phyloP scores from a whole-genome alignment of 2,797 vertebrate species.

The Schizopygopsis malacanthus region DNA sequence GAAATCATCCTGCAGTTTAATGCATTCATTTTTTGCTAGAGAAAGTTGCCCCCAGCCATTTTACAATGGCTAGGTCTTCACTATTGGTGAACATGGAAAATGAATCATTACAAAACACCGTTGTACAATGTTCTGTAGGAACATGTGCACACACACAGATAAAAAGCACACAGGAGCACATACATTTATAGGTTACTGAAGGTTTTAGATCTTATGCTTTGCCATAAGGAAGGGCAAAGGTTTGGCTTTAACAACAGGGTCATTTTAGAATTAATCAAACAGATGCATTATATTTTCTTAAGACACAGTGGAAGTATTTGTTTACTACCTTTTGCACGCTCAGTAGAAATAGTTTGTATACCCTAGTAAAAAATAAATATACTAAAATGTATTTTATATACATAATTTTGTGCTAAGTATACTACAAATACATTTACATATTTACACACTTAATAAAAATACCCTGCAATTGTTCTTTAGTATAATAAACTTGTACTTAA shows the following conservation, averaged over 20 bases:
- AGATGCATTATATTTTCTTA: not conserved
- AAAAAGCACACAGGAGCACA: constrained; percentile 27
- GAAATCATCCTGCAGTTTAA: constrained; percentile 79
- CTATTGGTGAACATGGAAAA: constrained; percentile 63
- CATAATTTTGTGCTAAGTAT: no score
- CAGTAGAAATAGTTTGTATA: not conserved
- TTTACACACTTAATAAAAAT: no score
- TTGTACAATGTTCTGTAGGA: constrained; percentile 62
- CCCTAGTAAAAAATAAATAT: not conserved
- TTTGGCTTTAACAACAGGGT: not conserved
- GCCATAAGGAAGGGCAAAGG: not conserved
- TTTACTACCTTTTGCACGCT: not conserved
- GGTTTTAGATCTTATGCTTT: constrained; percentile 3
- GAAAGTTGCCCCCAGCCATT: constrained; percentile 69
- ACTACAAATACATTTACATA: no score
- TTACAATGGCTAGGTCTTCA: constrained; percentile 68
- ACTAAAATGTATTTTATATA: not conserved
- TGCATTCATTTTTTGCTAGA: constrained; percentile 71
- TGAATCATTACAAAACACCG: constrained; percentile 68
- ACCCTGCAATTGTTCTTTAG: not conserved
- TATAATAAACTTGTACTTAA: not conserved
- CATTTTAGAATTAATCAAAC: constrained; percentile 6
- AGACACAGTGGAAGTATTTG: not conserved
- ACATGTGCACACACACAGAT: not conserved
- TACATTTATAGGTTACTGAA: not conserved